Percentiles rank a stretch among this genome's conserved stretches.
These are phyloP conservation scores for Cydia amplana DNA, from an alignment of 1,140 invertebrate genomes.

Conservation along the genomic window DNA sequence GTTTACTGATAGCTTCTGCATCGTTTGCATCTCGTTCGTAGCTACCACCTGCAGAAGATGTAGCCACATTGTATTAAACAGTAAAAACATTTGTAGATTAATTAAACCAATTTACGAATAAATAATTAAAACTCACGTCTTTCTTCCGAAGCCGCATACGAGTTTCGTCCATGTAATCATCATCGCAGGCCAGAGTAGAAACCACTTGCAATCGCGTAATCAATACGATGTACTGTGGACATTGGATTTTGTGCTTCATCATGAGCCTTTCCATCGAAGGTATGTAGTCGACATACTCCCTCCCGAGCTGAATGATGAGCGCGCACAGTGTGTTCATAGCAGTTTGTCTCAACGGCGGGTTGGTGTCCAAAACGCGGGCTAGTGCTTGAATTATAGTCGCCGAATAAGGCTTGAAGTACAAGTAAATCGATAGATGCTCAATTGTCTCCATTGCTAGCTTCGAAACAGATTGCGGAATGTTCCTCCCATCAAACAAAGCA, in stretches of 20 bases:
- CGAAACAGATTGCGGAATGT: conserved; percentile 88
- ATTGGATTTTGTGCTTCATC: conserved; percentile 89
- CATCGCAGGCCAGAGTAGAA: conserved; percentile 84
- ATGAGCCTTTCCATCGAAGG: conserved; percentile 93
- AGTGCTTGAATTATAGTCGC: conserved; percentile 95
- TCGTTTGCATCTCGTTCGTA: conserved; percentile 83
- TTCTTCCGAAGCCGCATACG: conserved; percentile 65
- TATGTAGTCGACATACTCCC: conserved; percentile 95
- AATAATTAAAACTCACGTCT: conserved; percentile 65
- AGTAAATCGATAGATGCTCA: conserved; percentile 91
- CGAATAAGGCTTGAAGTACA: conserved; percentile 95
- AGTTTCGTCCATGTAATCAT: conserved; percentile 82
- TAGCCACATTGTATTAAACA: no score
- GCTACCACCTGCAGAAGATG: conserved; percentile 57
- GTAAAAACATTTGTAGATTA: conserved; percentile 5
- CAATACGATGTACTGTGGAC: conserved; percentile 89
- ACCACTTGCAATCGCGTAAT: conserved; percentile 86
- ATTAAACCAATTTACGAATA: conserved; percentile 83
- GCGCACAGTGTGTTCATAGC: conserved; percentile 96
- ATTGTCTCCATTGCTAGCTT: conserved; percentile 94
- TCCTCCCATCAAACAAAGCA: conserved; percentile 89
- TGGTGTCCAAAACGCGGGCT: conserved; percentile 89
- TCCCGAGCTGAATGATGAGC: conserved; percentile 92
- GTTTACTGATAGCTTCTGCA: conserved; percentile 89
- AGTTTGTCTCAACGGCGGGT: conserved; percentile 85